Percentiles rank a stretch among this genome's conserved stretches.
phyloP scores from a whole-genome alignment of 92 coral and sea anemone species.

The Metridium senile region DNA sequence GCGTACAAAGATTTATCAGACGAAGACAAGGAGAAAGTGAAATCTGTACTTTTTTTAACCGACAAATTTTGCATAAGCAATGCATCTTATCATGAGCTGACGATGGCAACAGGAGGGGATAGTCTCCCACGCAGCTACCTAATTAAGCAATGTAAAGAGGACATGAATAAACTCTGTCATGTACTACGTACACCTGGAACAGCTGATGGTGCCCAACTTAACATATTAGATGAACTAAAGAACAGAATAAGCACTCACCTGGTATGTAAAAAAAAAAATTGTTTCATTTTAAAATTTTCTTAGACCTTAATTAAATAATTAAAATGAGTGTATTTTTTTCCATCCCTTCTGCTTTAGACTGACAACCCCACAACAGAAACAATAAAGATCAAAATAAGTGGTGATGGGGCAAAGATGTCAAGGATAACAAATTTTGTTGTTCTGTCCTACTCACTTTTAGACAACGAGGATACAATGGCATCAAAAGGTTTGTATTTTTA shows the following conservation, averaged over 20 bases:
- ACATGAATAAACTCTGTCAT: constrained; percentile 44
- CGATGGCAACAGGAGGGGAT: constrained; percentile 23
- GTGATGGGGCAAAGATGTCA: constrained; percentile 66
- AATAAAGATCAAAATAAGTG: constrained; percentile 59
- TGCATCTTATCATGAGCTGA: constrained; percentile 49
- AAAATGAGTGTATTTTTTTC: too few relatives aligned
- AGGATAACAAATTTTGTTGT: constrained; percentile 51
- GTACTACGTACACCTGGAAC: constrained; percentile 43
- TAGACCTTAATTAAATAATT: too few relatives aligned
- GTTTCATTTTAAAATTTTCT: too few relatives aligned
- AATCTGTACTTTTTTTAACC: constrained; percentile 5
- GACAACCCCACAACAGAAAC: too few relatives aligned
- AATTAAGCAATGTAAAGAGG: constrained; percentile 44
- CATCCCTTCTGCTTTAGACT: too few relatives aligned
- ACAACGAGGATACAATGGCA: constrained; percentile 53
- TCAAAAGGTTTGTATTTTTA: too few relatives aligned
- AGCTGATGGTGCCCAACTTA: constrained; percentile 54
- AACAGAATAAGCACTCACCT: too few relatives aligned
- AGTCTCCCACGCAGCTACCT: constrained; percentile 42
- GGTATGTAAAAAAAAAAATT: too few relatives aligned
- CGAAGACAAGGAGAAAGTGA: background rate
- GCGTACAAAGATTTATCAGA: background rate
- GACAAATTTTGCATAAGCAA: constrained; percentile 55
- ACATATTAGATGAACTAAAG: too few relatives aligned
- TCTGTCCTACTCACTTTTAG: constrained; percentile 42